Base-by-base conservation (phyloP, 2,797 vertebrate species). In the Lagocephalus sceleratus region DNA sequence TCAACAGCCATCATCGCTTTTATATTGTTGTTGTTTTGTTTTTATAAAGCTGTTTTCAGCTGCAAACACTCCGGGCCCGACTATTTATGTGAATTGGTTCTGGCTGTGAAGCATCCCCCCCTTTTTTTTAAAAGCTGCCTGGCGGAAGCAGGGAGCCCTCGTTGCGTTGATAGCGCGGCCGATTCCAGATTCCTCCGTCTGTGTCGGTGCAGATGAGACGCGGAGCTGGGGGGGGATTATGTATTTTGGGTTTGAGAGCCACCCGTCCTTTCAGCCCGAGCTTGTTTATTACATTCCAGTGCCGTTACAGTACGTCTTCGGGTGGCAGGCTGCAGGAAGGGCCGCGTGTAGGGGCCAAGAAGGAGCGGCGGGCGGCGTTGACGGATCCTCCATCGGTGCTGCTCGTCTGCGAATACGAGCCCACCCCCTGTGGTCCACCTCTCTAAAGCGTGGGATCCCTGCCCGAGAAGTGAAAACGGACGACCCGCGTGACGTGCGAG, bases 1-100 rank as follows among this genome's bases (percentile, higher is more conserved):
- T 78, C 59, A 46, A 79, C 67, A 10, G 50, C 59, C 23, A 7
- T n/a, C 17, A 19, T 5, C 16, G 5, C 7, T 42, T 73, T 75
- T 29, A 11, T 26, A 0, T 26, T 26, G 23, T 17, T 41, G 19
- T 11, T 41, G 63, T 79, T 61, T 68, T 66, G 46, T 75, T 71
- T 67, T 81, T 35, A 14, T 12, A 14, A 35, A 35, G 11, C 32
- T 14, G 11, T 35, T 35, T 29, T 35, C 12, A 35, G 32, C 12
- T 35, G 32, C 32, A 29, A 11, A 29, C 29, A 35, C 32, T 12
- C 5, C 32, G 14, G 12, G 32, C 32, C 10, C 14, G 32, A 35
- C 4, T 35, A 35, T 35, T 35, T 35, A 14, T 35, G 12, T 35
- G 32, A 35, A 35, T 35, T 32, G 29, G 3, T 14, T 35, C 14